A percentile compares a stretch with the other conserved stretches of the same genome.
These are phyloP conservation scores for Sinocyclocheilus grahami DNA, from an alignment of 2,113 vertebrate species.

Conservation along the genomic window DNA sequence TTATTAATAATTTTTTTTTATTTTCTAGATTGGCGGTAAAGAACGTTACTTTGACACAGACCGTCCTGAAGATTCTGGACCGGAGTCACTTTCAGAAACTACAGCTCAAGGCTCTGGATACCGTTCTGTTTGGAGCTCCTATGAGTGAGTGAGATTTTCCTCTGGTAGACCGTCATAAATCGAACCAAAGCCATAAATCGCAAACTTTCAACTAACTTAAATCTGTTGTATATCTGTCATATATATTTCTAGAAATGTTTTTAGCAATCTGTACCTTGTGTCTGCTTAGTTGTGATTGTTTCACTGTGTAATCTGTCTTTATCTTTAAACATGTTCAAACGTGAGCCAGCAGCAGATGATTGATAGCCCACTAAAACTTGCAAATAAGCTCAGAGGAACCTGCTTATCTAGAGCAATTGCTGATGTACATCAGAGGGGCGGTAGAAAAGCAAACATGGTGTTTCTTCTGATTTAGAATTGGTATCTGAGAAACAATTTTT, in stretches of 20 bases:
- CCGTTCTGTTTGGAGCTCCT: constrained; percentile 93
- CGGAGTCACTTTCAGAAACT: constrained; percentile 94
- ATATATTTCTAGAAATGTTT: background rate
- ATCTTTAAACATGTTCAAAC: background rate
- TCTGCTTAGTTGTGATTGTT: background rate
- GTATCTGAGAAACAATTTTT: background rate
- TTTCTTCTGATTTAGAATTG: background rate
- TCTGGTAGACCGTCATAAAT: background rate
- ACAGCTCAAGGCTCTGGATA: constrained; percentile 93
- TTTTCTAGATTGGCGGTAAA: constrained; percentile 87
- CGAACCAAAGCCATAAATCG: background rate
- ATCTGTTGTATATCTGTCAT: background rate
- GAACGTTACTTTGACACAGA: constrained; percentile 87
- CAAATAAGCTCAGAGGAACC: background rate
- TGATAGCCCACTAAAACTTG: background rate
- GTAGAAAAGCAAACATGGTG: no score
- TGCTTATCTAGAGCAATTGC: background rate
- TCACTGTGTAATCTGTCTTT: background rate
- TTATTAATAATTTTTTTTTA: constrained; percentile 11
- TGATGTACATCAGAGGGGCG: no score
- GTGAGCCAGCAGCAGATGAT: background rate
- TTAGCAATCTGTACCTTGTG: background rate
- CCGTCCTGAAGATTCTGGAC: constrained; percentile 91
- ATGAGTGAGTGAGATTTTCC: constrained; percentile 78
- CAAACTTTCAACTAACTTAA: background rate